These are phyloP conservation scores for Drosophila triauraria DNA, from an alignment of 1,140 invertebrate genomes.

Conservation along the genomic window DNA sequence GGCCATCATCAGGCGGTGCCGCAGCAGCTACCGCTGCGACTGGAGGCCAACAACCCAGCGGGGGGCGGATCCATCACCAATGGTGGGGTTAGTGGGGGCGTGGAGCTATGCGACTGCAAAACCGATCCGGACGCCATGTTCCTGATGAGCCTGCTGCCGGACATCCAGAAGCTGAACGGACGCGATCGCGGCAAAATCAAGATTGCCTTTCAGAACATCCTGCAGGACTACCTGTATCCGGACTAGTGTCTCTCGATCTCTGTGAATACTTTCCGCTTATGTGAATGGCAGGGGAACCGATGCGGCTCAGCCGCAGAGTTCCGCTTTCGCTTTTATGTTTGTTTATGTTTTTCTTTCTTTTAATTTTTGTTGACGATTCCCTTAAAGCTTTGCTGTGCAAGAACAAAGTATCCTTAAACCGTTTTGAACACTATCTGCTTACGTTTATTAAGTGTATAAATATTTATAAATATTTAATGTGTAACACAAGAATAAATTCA, in stretches of 20 bases:
- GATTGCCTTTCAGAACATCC: conserved; percentile 82
- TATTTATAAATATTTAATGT: conserved; percentile 76
- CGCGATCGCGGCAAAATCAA: conserved; percentile 84
- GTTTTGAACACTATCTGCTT: conserved; percentile 68
- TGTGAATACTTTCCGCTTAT: conserved; percentile 65
- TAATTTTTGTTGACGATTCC: conserved; percentile 9
- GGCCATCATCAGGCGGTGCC: conserved; percentile 46
- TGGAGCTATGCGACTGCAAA: conserved; percentile 83
- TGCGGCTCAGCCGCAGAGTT: conserved; percentile 53
- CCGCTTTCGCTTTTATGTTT: conserved; percentile 8
- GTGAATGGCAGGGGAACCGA: conserved; percentile 30
- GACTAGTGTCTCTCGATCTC: conserved; percentile 59
- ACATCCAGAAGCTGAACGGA: conserved; percentile 81
- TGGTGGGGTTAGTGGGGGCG: conserved; percentile 5
- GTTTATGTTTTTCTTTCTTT: conserved; percentile 1
- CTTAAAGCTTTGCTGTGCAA: conserved; percentile 59
- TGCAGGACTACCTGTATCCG: conserved; percentile 83
- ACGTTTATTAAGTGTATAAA: conserved; percentile 71
- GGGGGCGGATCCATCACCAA: conserved; percentile 19
- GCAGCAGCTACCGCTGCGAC: conserved; percentile 19
- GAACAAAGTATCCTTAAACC: conserved; percentile 57
- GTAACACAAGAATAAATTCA: conserved; percentile 75
- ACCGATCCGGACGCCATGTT: conserved; percentile 84
- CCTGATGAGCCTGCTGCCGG: conserved; percentile 80
- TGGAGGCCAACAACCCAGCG: conserved; percentile 52